Percentiles rank a stretch among this genome's conserved stretches.
These are phyloP conservation scores for Epirrhoe tristata DNA, from an alignment of 2,888 invertebrate species.

Conservation along the genomic window DNA sequence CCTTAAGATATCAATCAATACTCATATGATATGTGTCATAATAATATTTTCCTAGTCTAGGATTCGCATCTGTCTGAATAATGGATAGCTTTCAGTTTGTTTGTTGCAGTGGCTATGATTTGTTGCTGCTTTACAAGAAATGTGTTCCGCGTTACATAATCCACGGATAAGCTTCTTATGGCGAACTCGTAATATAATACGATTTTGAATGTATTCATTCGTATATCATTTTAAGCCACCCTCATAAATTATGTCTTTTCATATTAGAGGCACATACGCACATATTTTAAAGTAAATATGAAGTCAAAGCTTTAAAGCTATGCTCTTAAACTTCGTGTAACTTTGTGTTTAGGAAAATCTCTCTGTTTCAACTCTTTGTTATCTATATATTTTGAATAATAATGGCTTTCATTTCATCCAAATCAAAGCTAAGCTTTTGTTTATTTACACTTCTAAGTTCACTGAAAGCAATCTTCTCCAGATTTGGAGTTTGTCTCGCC, in stretches of 20 bases:
- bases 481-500: not conserved
- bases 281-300: not conserved
- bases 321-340: not conserved
- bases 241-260: conserved; percentile 8
- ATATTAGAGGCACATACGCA: conserved; percentile 9
- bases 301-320: conserved; percentile 9
- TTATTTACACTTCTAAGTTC: conserved; percentile 4
- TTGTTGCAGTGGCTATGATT: conserved; percentile 42
- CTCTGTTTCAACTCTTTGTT: not conserved
- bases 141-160: conserved; percentile 33
- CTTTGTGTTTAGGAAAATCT: not conserved
- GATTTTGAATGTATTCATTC: conserved; percentile 23
- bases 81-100: conserved; percentile 44
- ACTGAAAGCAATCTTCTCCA: conserved; percentile 8
- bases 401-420: not conserved
- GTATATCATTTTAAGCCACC: conserved; percentile 18
- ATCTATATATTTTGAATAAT: not conserved
- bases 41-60: conserved; percentile 49
- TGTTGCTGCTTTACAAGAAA: conserved; percentile 39
- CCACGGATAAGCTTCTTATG: conserved; percentile 33
- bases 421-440: conserved; percentile 4
- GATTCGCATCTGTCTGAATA: conserved; percentile 43
- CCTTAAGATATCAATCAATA: conserved; percentile 50
- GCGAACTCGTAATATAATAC: conserved; percentile 25
- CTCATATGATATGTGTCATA: conserved; percentile 52